A percentile compares a stretch with the other conserved stretches of the same genome.
phyloP scores from a whole-genome alignment of 2,888 invertebrate genomes.

The Clitarchus hookeri region DNA sequence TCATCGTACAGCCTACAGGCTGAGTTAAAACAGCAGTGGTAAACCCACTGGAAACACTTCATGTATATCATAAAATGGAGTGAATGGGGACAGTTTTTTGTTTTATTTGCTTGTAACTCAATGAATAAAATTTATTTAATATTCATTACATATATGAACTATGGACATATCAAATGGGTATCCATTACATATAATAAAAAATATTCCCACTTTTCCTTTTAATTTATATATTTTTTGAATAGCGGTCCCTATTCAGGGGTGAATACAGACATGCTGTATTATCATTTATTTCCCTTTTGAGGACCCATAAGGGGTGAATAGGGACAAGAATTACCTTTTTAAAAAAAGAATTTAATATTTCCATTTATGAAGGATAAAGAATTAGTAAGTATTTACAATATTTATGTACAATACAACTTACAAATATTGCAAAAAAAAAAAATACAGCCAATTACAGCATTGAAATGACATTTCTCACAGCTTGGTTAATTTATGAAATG shows the following conservation, averaged over 20 bases:
- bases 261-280: not conserved
- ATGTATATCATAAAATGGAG: conserved; percentile 7
- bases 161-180: not conserved
- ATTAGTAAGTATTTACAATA: too few relatives aligned
- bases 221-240: not conserved
- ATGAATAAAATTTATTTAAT: not conserved
- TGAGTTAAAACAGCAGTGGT: too few relatives aligned
- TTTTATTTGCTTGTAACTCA: not conserved
- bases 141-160: not conserved
- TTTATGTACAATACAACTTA: too few relatives aligned
- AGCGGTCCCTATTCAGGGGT: conserved; percentile 3
- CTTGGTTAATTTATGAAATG: too few relatives aligned
- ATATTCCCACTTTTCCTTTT: not conserved
- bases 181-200: not conserved
- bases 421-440: too few relatives aligned
- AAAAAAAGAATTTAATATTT: not conserved
- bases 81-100: conserved; percentile 16
- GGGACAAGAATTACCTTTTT: not conserved
- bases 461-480: too few relatives aligned
- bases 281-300: not conserved
- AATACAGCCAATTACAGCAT: too few relatives aligned
- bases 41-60: too few relatives aligned
- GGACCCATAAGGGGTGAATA: not conserved
- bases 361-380: not conserved
- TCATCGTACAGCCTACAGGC: too few relatives aligned